Evolutionary conservation across 2,888 invertebrate species (phyloP), one percentile per base, ranked within the genome.

Genomic region (Crocallis elinguaria): DNA sequence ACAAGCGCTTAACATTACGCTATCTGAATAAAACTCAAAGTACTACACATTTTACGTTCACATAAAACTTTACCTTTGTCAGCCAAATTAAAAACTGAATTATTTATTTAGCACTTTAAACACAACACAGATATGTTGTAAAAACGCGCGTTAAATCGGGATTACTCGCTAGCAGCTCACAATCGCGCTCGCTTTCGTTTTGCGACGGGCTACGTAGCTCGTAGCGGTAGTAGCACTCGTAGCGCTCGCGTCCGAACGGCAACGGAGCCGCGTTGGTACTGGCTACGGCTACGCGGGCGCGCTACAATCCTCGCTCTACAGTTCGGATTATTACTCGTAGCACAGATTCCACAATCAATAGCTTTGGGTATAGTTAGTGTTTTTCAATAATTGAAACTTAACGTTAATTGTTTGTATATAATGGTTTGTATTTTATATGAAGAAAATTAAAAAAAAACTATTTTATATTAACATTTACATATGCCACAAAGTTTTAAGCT

Each of bases 271-370:
- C 82, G 80, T 73, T 75, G 79, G 79, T 78, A 89, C 89, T 89
- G 87, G 73, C 84, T 83, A 84, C 84, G 81, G 72, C 85, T 84
- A 86, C 85, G 82, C 72, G 81, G 76, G 78, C 76, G 82, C 78
- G 80, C 77, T 85, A 79, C 79, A 78, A 79, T 74, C 82, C 79
- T 71, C 75, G 73, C 69, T 76, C 81, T 77, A 80, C 81, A 78
- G 73, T 83, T 82, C 75, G 80, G 82, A 86, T 82, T 84, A 84
- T 81, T 82, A 77, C 75, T 82, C 77, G 76, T 77, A 85, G 84
- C 82, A 84, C 81, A 83, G 86, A 88, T 88, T 89, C 77, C 64
- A 79, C 77, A 86, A 88, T 88, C 86, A 81, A 88, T 88, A 86
- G 75, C 72, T 75, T 79, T 76, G 71, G 66, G 73, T 77, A 73